A percentile compares a stretch with the other conserved stretches of the same genome.
phyloP scores from a whole-genome alignment of 2,797 vertebrate genomes.

The Poeciliopsis presidionis region DNA sequence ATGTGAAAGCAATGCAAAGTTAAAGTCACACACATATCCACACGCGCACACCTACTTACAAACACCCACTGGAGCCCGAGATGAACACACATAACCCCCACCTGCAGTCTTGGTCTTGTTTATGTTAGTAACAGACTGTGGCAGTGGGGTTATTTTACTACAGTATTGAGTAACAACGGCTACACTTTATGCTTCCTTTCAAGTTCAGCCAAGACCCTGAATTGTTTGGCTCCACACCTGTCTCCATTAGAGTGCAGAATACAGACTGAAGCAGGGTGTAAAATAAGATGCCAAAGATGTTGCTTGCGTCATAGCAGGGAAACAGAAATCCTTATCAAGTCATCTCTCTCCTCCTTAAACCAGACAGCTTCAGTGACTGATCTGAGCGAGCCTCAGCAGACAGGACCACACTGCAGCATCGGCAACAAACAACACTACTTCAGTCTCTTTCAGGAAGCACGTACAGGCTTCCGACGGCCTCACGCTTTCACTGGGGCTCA shows the following conservation, averaged over 20 bases:
- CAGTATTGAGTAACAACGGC: slow-evolving; percentile 79
- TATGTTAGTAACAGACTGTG: slow-evolving; percentile 82
- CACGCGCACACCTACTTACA: slow-evolving; percentile 54
- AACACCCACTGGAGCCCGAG: slow-evolving; percentile 40
- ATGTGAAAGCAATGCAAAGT: slow-evolving; percentile 42
- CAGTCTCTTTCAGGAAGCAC: slow-evolving; percentile 45
- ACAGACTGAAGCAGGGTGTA: slow-evolving; percentile 46
- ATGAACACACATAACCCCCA: slow-evolving; percentile 58
- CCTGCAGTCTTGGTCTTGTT: slow-evolving; percentile 68
- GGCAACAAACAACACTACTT: slow-evolving; percentile 44
- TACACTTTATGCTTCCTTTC: slow-evolving; percentile 75
- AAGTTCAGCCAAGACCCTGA: slow-evolving; percentile 61
- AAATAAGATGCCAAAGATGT: slow-evolving; percentile 45
- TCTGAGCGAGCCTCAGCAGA: slow-evolving; percentile 35
- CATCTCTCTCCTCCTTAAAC: slow-evolving; percentile 34
- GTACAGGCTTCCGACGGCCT: slow-evolving; percentile 50
- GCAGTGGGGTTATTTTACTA: slow-evolving; percentile 79
- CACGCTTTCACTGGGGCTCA: slow-evolving; percentile 37
- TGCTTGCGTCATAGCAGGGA: not conserved
- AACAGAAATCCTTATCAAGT: slow-evolving; percentile 47
- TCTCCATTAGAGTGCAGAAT: slow-evolving; percentile 34
- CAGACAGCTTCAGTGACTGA: slow-evolving; percentile 30
- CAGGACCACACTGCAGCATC: slow-evolving; percentile 48
- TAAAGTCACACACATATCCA: slow-evolving; percentile 46
- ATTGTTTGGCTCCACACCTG: slow-evolving; percentile 65